Evolutionary conservation across 1,140 invertebrate genomes (phyloP), one percentile per base, ranked within the genome.

Genomic region (Drosophila triauraria): DNA sequence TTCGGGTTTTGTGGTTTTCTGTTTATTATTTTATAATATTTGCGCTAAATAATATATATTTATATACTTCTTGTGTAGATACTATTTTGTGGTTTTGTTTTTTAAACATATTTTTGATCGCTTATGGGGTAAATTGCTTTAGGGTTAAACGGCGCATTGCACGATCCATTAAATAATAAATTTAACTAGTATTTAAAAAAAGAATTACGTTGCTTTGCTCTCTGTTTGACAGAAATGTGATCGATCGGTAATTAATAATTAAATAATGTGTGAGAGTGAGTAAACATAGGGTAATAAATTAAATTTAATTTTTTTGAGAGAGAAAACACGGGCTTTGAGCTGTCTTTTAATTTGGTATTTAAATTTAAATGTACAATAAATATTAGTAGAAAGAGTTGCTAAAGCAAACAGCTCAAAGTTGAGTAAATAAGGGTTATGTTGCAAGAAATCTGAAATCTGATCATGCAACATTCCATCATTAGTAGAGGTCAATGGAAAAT

Each of bases 221-320:
- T 91, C 87, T 91, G 88, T 91, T 91, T 82, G 81, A 91, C 88
- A 91, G 88, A 91, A 80, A 79, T 78, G 57, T 61, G 70, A 81
- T 38, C 53, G 63, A 30, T 38, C 53, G 59, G 38, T 62, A 70
- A 71, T 57, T 81, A 77, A 67, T 62, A 27, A 77, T 51, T 84
- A 83, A 76, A 58, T 67, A 64, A 53, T 32, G 35, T 35, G n/a
- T 38, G 42, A 23, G 44, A 46, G 44, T 13, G 12, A 48, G 43
- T 75, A 75, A 74, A 43, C 46, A 64, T 48, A 32, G 42, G 68
- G 61, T 71, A 67, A 78, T 76, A 59, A 69, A 62, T 76, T 68
- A 79, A 82, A 69, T 77, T 62, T 70, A 80, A 77, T 30, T 61
- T 51, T 68, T 83, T 88, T 87, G 84, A 88, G 83, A 30, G 27